Conservation (phyloP, 2,888 invertebrate genomes). For the Drosophila paranaensis region DNA sequence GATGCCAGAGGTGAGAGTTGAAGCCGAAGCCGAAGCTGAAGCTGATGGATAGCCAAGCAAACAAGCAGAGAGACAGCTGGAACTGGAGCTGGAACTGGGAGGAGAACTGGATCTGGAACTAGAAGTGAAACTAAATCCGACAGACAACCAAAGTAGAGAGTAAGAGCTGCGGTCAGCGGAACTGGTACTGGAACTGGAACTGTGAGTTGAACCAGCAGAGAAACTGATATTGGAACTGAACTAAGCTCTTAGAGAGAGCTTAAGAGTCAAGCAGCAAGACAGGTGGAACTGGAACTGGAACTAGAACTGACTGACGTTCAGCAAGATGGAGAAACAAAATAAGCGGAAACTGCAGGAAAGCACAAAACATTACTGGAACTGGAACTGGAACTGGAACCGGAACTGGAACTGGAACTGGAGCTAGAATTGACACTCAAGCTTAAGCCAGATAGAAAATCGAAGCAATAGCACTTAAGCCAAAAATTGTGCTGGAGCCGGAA, state of each 20-base stretch:
- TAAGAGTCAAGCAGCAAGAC: not conserved
- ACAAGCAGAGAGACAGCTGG: slow-evolving; percentile 3
- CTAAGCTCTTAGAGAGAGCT: not conserved
- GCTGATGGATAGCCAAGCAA: slow-evolving; percentile 11
- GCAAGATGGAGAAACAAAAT: too few relatives aligned
- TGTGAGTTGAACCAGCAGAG: not conserved
- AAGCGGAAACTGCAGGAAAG: too few relatives aligned
- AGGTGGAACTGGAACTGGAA: not conserved
- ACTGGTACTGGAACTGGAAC: not conserved
- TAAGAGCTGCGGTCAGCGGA: not conserved
- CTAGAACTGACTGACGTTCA: not conserved
- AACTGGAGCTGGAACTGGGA: slow-evolving; percentile 1
- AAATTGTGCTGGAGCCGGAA: not conserved
- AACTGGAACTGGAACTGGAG: too few relatives aligned
- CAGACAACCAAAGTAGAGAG: not conserved
- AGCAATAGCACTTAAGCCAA: too few relatives aligned
- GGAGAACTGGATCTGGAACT: slow-evolving; percentile 1
- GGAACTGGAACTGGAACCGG: too few relatives aligned
- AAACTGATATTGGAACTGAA: not conserved
- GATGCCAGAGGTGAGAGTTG: slow-evolving; percentile 63
- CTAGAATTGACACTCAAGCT: too few relatives aligned
- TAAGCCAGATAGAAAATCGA: too few relatives aligned
- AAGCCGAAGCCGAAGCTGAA: slow-evolving; percentile 10
- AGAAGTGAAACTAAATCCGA: slow-evolving; percentile 3
- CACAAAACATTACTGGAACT: too few relatives aligned